phyloP scores from a whole-genome alignment of 2,888 invertebrate genomes.

The Dilophus febrilis region DNA sequence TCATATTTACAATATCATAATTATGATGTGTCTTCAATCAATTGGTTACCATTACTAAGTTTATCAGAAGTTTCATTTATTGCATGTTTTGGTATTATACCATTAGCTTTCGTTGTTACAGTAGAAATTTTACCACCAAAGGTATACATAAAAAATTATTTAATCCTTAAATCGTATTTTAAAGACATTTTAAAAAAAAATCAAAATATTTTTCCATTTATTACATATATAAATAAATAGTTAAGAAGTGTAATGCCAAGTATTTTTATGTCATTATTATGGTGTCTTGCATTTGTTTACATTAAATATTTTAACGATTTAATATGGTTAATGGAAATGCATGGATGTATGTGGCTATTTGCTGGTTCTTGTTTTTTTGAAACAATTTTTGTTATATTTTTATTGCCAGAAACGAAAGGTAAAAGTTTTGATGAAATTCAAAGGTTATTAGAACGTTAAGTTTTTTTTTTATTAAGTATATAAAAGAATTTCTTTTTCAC shows the following conservation, averaged over 20 bases:
- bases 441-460: not conserved
- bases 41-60: conserved; percentile 20
- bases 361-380: conserved; percentile 18
- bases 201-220: too few species aligned
- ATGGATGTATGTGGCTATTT: conserved; percentile 23
- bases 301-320: conserved; percentile 12
- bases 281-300: conserved; percentile 18
- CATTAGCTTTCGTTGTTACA: conserved; percentile 21
- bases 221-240: not conserved
- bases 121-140: conserved; percentile 17
- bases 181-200: too few species aligned
- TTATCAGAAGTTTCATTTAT: conserved; percentile 21
- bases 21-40: conserved; percentile 13
- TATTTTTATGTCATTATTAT: not conserved
- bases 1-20: not conserved
- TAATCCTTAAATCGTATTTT: too few species aligned
- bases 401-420: conserved; percentile 21
- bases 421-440: conserved; percentile 16
- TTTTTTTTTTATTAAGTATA: too few species aligned
- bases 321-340: conserved; percentile 15
- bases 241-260: too few species aligned
- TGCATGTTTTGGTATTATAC: conserved; percentile 21
- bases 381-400: conserved; percentile 14
- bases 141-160: too few species aligned
- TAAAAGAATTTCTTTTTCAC: too few species aligned